phyloP scores from a whole-genome alignment of 2,888 invertebrate species.

The Magallana nippona region DNA sequence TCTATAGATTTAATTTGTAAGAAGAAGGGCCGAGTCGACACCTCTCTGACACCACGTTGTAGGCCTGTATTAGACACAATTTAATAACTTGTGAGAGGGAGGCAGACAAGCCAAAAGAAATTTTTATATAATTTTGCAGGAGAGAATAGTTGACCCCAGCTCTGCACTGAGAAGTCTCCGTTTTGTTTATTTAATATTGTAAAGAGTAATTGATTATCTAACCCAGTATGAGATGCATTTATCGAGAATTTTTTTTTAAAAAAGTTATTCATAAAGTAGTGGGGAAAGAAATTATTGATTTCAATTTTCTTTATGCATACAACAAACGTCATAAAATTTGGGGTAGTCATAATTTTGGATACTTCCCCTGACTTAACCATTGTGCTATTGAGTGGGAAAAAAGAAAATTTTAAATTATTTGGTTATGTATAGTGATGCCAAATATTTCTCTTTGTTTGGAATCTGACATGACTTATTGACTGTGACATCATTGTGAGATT shows the following conservation, averaged over 20 bases:
- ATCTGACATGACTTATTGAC: neutral
- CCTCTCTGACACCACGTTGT: neutral
- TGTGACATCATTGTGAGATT: neutral
- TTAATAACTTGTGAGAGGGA: neutral
- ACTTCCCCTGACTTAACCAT: neutral
- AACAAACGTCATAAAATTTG: conserved; percentile 1
- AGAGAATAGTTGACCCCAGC: conserved; percentile 12
- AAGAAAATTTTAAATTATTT: neutral
- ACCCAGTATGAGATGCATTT: conserved; percentile 16
- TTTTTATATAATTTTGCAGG: conserved; percentile 5
- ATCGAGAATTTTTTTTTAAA: neutral
- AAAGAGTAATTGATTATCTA: conserved; percentile 26
- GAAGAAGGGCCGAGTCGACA: neutral
- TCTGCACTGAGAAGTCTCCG: conserved; percentile 18
- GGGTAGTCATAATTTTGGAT: neutral
- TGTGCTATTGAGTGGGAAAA: neutral
- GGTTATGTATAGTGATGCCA: neutral
- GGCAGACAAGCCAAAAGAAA: conserved; percentile 5
- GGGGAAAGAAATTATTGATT: neutral
- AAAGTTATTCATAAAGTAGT: neutral
- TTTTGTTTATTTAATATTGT: conserved; percentile 29
- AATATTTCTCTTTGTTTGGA: neutral
- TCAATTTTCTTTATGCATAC: conserved; percentile 5
- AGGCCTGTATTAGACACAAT: neutral
- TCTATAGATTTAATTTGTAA: no score